Base-by-base conservation (phyloP, 2,888 invertebrate genomes). In the Seira ritae region DNA sequence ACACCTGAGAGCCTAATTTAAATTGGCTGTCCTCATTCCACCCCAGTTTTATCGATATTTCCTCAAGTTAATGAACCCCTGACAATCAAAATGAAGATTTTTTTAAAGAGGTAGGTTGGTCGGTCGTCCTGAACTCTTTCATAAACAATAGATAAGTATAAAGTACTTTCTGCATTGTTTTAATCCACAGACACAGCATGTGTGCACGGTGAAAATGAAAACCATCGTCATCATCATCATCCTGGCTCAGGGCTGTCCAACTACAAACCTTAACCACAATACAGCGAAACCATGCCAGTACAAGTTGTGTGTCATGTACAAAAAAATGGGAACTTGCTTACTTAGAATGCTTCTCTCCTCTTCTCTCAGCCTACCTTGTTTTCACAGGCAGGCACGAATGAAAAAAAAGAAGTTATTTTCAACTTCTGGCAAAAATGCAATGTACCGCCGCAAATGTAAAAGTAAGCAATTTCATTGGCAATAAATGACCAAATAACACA, bases 11-110 rank as follows among this genome's bases (percentile, higher is more conserved):
- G 23, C 15, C 37, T 4, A 31, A 8, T 50, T 23, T 17, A 60
- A 72, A 60, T 72, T 72, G 72, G 22, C 20, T 22, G 23, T 42
- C 69, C 42, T 42, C 42, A 17, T 19, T 42, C 12, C 69, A 42
- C 55, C 60, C 60, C 72, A 55, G 60, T 72, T 72, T 72, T 72
- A 60, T 72, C 72, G 72, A 72, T 72, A 72, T 55, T 72, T 60
- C 42, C 50, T 55, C 55, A 60, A 72, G 72, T 72, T 72, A 72
- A 72, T 72, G 72, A 72, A 72, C 72, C 72, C 60, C 12, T 42
- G 42, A 50, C 46, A 70, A 46, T 42, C 50, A 6, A 17, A 60
- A 70, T 8, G 50, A 22, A 24, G n/a, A n/a, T n/a, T n/a, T 19
- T 50, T 50, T 22, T 2, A 67, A 31, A 60, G 50, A 72, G 72